phyloP scores from a whole-genome alignment of 1,140 invertebrate genomes.

The Zaprionus tsacasi region DNA sequence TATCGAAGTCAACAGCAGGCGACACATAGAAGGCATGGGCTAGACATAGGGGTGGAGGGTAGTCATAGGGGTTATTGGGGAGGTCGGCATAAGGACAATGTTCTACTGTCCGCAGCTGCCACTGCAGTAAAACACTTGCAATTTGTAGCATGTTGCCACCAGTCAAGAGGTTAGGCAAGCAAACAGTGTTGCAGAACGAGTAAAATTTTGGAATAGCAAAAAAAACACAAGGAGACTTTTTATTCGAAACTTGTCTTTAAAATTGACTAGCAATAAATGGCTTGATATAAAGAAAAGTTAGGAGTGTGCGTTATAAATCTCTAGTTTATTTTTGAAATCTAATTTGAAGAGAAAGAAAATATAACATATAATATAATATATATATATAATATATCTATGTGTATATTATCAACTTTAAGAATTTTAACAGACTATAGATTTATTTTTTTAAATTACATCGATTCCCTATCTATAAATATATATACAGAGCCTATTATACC shows the following conservation, averaged over 20 bases:
- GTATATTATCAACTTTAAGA: too few relatives aligned
- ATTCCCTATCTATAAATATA: not conserved
- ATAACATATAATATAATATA: too few relatives aligned
- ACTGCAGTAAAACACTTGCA: conserved; percentile 69
- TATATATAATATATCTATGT: too few relatives aligned
- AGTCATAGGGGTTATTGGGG: not conserved
- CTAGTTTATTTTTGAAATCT: not conserved
- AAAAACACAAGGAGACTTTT: too few relatives aligned
- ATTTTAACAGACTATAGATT: too few relatives aligned
- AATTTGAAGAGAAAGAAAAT: not conserved
- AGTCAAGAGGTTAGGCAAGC: conserved; percentile 19
- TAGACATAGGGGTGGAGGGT: not conserved
- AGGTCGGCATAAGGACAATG: not conserved
- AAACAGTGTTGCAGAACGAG: conserved; percentile 32
- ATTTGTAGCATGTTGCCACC: conserved; percentile 41
- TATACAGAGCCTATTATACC: not conserved
- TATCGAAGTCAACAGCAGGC: conserved; percentile 65
- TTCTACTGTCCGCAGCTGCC: conserved; percentile 47
- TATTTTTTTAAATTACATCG: not conserved
- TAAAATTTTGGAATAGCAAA: not conserved
- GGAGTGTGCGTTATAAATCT: not conserved
- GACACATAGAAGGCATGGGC: not conserved
- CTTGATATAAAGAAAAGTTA: not conserved
- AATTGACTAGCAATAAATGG: not conserved
- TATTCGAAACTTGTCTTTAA: not conserved